phyloP scores from a whole-genome alignment of 2,797 vertebrate species.

The Rhinatrema bivittatum region DNA sequence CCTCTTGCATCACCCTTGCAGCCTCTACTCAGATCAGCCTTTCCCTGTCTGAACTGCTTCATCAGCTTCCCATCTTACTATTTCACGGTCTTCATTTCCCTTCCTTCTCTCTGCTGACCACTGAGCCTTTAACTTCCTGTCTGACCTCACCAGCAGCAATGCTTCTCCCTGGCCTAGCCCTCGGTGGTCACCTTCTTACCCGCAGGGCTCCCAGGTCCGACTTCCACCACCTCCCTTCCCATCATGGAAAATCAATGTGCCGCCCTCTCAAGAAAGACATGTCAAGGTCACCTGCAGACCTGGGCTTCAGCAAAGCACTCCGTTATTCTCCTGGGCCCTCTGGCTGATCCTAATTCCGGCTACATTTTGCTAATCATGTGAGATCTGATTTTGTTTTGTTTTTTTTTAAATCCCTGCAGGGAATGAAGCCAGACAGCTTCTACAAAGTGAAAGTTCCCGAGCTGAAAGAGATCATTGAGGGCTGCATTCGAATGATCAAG shows the following conservation, averaged over 20 bases:
- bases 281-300: too few species aligned
- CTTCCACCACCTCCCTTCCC: not conserved
- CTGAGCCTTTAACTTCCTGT: too few species aligned
- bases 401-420: conserved; percentile 51
- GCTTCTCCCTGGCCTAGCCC: not conserved
- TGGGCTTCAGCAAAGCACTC: too few species aligned
- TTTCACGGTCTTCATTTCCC: too few species aligned
- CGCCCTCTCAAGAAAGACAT: too few species aligned
- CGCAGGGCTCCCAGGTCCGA: fast-evolving
- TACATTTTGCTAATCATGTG: not conserved
- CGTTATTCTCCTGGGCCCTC: not conserved
- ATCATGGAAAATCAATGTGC: too few species aligned
- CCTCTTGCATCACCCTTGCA: too few species aligned
- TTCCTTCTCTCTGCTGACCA: too few species aligned
- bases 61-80: too few species aligned
- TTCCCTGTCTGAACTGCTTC: too few species aligned
- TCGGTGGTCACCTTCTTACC: fast-evolving
- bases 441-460: conserved; percentile 94
- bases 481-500: conserved; percentile 92
- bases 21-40: too few species aligned
- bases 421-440: conserved; percentile 94
- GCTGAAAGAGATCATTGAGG: conserved; percentile 95
- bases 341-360: not conserved
- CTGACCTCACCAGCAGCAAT: fast-evolving
- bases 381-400: too few species aligned